These are phyloP conservation scores for Cydia fagiglandana DNA, from an alignment of 1,140 invertebrate species.

Conservation along the genomic window DNA sequence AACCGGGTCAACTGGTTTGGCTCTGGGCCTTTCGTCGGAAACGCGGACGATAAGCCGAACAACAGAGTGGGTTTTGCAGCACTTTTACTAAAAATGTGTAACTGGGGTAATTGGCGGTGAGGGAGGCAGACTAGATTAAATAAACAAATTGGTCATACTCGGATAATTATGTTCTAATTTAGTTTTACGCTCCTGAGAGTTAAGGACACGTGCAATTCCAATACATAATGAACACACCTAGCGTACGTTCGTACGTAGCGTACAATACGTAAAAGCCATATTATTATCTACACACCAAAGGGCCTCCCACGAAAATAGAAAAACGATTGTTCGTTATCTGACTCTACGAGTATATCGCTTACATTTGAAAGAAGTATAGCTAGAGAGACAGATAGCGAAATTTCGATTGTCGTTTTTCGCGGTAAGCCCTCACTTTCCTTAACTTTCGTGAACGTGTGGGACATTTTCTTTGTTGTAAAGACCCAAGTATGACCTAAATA, in stretches of 20 bases:
- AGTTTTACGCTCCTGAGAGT: not conserved
- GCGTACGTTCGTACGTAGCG: too few species aligned
- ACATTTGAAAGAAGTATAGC: too few species aligned
- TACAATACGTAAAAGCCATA: too few species aligned
- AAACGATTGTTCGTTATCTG: too few species aligned
- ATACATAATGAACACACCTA: too few species aligned
- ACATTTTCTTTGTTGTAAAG: not conserved
- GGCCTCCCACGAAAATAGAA: too few species aligned
- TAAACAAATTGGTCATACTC: slow-evolving; percentile 37
- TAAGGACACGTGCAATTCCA: not conserved
- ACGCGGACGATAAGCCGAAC: slow-evolving; percentile 65
- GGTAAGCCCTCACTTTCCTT: not conserved
- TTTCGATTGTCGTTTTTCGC: too few species aligned
- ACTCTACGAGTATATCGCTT: too few species aligned
- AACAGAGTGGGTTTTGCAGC: slow-evolving; percentile 75
- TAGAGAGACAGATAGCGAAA: too few species aligned
- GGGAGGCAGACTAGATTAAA: slow-evolving; percentile 61
- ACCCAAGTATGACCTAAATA: not conserved
- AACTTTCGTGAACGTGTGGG: not conserved
- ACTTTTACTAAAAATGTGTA: slow-evolving; percentile 70
- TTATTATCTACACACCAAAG: too few species aligned
- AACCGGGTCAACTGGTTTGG: slow-evolving; percentile 75
- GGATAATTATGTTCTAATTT: not conserved
- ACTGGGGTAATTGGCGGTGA: slow-evolving; percentile 69
- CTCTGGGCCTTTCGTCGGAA: slow-evolving; percentile 76